A percentile compares a stretch with the other conserved stretches of the same genome.
phyloP scores from a whole-genome alignment of 2,888 invertebrate genomes.

The Pterostichus niger region DNA sequence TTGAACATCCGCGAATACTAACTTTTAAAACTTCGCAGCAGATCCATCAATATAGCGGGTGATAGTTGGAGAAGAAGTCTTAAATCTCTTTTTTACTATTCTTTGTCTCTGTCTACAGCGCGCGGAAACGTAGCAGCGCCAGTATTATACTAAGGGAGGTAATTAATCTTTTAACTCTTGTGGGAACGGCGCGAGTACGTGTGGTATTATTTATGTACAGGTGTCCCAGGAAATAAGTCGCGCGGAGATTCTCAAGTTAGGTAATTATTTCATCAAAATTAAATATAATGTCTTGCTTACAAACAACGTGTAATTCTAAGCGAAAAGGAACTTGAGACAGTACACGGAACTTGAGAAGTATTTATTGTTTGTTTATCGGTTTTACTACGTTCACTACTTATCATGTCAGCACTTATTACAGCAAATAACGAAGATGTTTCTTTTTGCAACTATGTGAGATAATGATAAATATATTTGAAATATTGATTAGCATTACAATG shows the following conservation, averaged over 20 bases:
- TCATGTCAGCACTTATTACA: no score
- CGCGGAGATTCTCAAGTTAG: slow-evolving; percentile 40
- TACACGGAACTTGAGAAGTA: slow-evolving; percentile 35
- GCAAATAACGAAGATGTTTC: no score
- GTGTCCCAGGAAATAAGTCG: slow-evolving; percentile 47
- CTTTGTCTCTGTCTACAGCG: slow-evolving; percentile 27
- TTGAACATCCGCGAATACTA: slow-evolving; percentile 64
- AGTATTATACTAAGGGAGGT: slow-evolving; percentile 37
- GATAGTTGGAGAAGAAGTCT: slow-evolving; percentile 40
- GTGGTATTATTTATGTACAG: slow-evolving; percentile 57
- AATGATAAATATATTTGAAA: no score
- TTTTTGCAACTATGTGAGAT: no score
- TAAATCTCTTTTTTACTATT: slow-evolving; percentile 60
- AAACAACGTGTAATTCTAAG: slow-evolving; percentile 48
- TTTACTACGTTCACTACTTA: background rate
- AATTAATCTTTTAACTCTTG: slow-evolving; percentile 57
- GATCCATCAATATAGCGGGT: slow-evolving; percentile 60
- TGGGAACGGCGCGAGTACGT: slow-evolving; percentile 47
- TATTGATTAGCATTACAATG: no score
- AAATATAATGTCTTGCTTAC: slow-evolving; percentile 51
- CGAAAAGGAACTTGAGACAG: slow-evolving; percentile 34
- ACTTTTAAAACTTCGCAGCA: slow-evolving; percentile 58
- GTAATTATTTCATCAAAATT: slow-evolving; percentile 60
- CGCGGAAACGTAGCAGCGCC: background rate
- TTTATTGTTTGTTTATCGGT: slow-evolving; percentile 44